These are phyloP conservation scores for Ornithoptera priamus DNA, from an alignment of 2,888 invertebrate species.

Conservation along the genomic window DNA sequence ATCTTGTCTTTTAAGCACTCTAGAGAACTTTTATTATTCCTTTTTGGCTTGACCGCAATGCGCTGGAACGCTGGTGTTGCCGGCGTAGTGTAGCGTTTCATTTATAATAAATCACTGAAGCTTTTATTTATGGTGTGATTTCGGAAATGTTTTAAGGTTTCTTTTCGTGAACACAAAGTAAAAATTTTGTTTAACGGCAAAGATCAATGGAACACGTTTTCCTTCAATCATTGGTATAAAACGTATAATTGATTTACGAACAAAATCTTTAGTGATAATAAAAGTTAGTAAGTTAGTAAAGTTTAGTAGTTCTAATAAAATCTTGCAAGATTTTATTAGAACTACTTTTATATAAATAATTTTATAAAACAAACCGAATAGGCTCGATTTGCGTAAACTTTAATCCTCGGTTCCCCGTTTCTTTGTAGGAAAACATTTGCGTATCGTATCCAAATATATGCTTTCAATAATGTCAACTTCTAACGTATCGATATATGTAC, in stretches of 20 bases:
- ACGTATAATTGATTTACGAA: not conserved
- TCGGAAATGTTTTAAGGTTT: conserved; percentile 20
- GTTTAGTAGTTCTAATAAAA: too few species aligned
- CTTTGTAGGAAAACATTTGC: not conserved
- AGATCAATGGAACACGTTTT: not conserved
- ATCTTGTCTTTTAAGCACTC: conserved; percentile 15
- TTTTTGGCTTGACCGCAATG: conserved; percentile 12
- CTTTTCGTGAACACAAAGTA: conserved; percentile 13
- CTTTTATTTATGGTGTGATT: conserved; percentile 26
- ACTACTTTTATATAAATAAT: too few species aligned
- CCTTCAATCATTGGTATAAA: not conserved
- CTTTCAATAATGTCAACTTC: not conserved
- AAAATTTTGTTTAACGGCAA: not conserved
- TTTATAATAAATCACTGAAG: conserved; percentile 25
- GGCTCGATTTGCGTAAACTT: too few species aligned
- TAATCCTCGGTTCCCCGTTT: not conserved
- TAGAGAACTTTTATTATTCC: conserved; percentile 7
- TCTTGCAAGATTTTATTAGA: too few species aligned
- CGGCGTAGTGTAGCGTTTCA: conserved; percentile 20
- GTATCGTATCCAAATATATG: not conserved
- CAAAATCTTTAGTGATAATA: not conserved
- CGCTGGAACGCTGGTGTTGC: conserved; percentile 8
- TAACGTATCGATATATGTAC: too few species aligned
- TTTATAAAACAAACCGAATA: too few species aligned
- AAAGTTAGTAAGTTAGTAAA: not conserved